These are phyloP conservation scores for Gryllus longicercus DNA, from an alignment of 2,888 invertebrate species.

Conservation along the genomic window DNA sequence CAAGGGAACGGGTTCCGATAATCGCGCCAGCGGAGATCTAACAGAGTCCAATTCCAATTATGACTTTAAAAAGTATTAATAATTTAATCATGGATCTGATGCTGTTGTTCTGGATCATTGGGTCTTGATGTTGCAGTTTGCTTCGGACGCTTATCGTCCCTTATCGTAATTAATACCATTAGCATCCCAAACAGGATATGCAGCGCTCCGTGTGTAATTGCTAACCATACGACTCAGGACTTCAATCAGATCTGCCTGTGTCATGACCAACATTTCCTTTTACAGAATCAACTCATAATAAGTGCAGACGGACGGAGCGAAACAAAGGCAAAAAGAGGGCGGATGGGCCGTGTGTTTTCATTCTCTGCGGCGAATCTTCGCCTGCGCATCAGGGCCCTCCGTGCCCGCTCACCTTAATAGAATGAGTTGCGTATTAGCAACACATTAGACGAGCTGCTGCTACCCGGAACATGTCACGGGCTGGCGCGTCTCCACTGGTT, in stretches of 20 bases:
- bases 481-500: not conserved
- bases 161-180: slow-evolving; percentile 32
- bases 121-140: slow-evolving; percentile 17
- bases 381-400: not conserved
- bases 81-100: slow-evolving; percentile 20
- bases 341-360: slow-evolving; percentile 1
- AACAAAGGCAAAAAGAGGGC: slow-evolving; percentile 4
- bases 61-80: slow-evolving; percentile 21
- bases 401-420: not conserved
- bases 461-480: not conserved
- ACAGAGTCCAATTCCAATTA: slow-evolving; percentile 23
- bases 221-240: not conserved
- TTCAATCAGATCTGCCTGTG: not conserved
- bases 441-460: not conserved
- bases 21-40: not conserved
- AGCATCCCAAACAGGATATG: slow-evolving; percentile 18
- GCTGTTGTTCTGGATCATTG: slow-evolving; percentile 24
- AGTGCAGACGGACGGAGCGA: not conserved
- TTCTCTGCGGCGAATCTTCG: slow-evolving; percentile 5
- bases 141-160: slow-evolving; percentile 19
- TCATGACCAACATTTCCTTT: slow-evolving; percentile 10
- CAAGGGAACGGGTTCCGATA: slow-evolving; percentile 17
- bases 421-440: slow-evolving; percentile 17
- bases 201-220: slow-evolving; percentile 11
- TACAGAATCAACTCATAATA: slow-evolving; percentile 17